A percentile compares a stretch with the other conserved stretches of the same genome.
phyloP scores from a whole-genome alignment of 2,797 vertebrate species.

The Acanthis flammea region DNA sequence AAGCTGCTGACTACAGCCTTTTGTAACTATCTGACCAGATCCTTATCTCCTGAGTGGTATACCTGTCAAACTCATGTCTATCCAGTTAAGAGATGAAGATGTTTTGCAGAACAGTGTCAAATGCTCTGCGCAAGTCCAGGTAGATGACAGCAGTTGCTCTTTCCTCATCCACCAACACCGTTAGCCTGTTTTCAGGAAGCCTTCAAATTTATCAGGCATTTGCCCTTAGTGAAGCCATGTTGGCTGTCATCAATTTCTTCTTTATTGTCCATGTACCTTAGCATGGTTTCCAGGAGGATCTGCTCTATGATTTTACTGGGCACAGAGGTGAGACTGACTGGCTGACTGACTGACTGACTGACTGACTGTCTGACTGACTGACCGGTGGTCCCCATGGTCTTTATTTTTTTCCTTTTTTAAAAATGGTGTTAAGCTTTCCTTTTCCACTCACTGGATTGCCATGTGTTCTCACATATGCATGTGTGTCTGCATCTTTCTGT shows the following conservation, averaged over 20 bases:
- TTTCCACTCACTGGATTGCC: not conserved
- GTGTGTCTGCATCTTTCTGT: not conserved
- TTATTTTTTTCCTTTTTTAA: not conserved
- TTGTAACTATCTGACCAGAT: not conserved
- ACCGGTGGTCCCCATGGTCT: not conserved
- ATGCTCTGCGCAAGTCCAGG: not conserved
- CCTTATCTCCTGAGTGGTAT: not conserved
- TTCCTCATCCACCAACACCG: not conserved
- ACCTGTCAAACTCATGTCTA: not conserved
- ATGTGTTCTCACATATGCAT: not conserved
- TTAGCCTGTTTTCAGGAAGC: not conserved
- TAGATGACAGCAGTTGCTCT: not conserved
- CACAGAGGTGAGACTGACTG: not conserved
- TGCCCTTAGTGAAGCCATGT: not conserved
- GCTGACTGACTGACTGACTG: rapidly evolving
- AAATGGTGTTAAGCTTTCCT: not conserved
- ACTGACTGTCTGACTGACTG: not conserved
- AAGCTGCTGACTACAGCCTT: not conserved
- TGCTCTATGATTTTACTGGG: not conserved
- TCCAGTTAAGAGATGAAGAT: not conserved
- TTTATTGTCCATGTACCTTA: not conserved
- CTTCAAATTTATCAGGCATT: not conserved
- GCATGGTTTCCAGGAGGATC: not conserved
- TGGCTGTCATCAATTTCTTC: not conserved
- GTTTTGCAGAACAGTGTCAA: not conserved